These are phyloP conservation scores for Hanleya hanleyi DNA, from an alignment of 2,888 invertebrate genomes.

Conservation along the genomic window DNA sequence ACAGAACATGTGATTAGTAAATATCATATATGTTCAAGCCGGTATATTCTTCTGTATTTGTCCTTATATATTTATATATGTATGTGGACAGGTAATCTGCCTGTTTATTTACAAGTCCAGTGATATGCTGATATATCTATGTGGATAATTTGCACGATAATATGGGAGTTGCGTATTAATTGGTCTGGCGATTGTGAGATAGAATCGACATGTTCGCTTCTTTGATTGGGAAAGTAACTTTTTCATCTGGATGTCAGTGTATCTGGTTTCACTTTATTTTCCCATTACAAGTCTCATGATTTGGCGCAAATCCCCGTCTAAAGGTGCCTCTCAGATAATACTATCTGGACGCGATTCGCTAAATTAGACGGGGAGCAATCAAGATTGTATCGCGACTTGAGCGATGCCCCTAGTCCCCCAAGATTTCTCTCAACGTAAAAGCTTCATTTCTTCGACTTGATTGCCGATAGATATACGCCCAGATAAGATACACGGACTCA, in stretches of 20 bases:
- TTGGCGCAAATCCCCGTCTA: not conserved
- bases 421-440: not conserved
- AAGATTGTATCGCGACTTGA: not conserved
- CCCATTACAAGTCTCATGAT: not conserved
- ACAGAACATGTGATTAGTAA: too few relatives aligned
- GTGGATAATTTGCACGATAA: too few relatives aligned
- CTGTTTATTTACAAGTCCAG: too few relatives aligned
- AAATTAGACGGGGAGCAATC: not conserved
- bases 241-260: not conserved
- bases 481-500: not conserved
- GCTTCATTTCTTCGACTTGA: constrained; percentile 5
- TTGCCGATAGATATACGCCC: constrained; percentile 1
- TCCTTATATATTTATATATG: too few relatives aligned
- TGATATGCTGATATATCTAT: too few relatives aligned
- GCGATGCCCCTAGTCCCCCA: not conserved
- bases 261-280: constrained; percentile 3
- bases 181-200: too few relatives aligned
- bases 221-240: constrained; percentile 2
- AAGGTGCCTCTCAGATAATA: not conserved
- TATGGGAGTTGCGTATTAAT: too few relatives aligned
- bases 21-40: too few relatives aligned
- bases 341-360: not conserved
- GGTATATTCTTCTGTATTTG: too few relatives aligned
- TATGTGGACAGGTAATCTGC: too few relatives aligned
- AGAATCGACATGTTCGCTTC: not conserved